Conservation (phyloP, 2,113 vertebrate genomes). For the Ceratotherium simum region DNA sequence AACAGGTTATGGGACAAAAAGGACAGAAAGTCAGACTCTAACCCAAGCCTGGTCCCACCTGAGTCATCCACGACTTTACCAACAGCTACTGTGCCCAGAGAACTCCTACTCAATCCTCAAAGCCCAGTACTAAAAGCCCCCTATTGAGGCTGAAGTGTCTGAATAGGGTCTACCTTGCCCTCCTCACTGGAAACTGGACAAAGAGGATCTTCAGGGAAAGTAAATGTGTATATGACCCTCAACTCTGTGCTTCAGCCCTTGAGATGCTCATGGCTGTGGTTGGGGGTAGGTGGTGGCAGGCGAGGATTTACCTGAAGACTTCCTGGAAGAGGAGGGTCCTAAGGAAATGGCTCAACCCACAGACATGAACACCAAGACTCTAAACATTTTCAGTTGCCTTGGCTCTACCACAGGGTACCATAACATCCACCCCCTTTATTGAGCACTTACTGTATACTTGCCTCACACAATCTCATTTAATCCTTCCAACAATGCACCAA, state of each 20-base stretch:
- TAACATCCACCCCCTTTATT: not conserved
- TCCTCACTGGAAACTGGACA: not conserved
- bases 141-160: not conserved
- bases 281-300: not conserved
- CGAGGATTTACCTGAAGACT: not conserved
- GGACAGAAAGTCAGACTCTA: not conserved
- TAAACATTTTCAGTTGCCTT: not conserved
- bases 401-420: too few species aligned
- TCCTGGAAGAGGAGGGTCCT: not conserved
- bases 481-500: not conserved
- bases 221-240: not conserved
- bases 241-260: not conserved
- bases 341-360: not conserved
- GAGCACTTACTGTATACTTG: not conserved
- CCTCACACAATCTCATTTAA: accelerated
- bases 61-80: not conserved
- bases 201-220: too few species aligned
- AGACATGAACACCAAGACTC: too few species aligned
- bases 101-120: not conserved
- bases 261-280: not conserved
- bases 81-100: not conserved
- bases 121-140: not conserved
- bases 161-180: not conserved
- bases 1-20: not conserved
- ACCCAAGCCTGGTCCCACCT: not conserved